These are phyloP conservation scores for Dexiosoma caninum DNA, from an alignment of 2,888 invertebrate species.

Conservation along the genomic window DNA sequence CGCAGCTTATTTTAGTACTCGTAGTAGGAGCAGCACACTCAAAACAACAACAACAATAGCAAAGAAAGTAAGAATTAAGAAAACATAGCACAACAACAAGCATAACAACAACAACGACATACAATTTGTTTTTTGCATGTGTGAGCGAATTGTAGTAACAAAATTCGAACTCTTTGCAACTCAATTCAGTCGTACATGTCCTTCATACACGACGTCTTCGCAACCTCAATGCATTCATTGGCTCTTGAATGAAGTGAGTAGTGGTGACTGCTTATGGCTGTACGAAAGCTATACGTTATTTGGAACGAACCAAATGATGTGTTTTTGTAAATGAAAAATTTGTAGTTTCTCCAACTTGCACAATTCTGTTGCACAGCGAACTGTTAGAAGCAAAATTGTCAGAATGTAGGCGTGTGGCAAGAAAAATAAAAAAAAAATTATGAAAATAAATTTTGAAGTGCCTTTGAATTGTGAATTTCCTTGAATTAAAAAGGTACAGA, in stretches of 20 bases:
- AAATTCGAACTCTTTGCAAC: constrained; percentile 31
- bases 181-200: not conserved
- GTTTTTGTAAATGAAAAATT: too few relatives aligned
- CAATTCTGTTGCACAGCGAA: too few relatives aligned
- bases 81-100: constrained; percentile 36
- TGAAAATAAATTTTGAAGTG: too few relatives aligned
- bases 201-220: not conserved
- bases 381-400: too few relatives aligned
- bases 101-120: constrained; percentile 9
- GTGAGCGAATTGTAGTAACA: constrained; percentile 16
- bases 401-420: too few relatives aligned
- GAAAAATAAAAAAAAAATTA: too few relatives aligned
- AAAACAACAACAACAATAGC: not conserved
- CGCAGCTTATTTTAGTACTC: constrained; percentile 16
- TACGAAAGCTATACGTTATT: too few relatives aligned
- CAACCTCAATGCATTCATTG: not conserved
- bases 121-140: constrained; percentile 14
- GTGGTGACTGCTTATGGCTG: not conserved
- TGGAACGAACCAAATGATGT: too few relatives aligned
- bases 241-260: too few relatives aligned
- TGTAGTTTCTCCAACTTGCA: too few relatives aligned
- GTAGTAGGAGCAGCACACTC: not conserved
- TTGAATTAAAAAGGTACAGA: too few relatives aligned
- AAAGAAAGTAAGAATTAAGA: not conserved
- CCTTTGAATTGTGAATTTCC: too few relatives aligned